Conservation (phyloP, 92 coral and sea anemone species). For the Meandrina meandrites region DNA sequence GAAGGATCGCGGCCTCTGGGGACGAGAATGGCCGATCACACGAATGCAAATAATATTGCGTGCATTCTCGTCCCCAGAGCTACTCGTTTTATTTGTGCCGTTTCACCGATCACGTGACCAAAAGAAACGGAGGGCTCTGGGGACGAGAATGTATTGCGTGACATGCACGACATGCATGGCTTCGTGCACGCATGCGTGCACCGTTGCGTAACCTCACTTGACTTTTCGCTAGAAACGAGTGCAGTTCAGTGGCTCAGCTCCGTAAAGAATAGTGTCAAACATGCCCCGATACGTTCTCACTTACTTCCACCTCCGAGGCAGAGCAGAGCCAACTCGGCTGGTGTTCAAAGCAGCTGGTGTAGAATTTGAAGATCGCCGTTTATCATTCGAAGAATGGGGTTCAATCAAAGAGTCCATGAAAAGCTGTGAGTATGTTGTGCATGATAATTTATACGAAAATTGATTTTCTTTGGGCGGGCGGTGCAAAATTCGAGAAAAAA, state of each 20-base stretch:
- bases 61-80: too few relatives aligned
- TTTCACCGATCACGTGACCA: too few relatives aligned
- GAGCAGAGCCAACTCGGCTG: neutral
- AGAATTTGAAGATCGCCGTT: neutral
- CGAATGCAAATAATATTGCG: too few relatives aligned
- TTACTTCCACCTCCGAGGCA: neutral
- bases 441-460: neutral
- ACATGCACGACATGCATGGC: too few relatives aligned
- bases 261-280: neutral
- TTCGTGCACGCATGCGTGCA: neutral
- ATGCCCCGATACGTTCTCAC: neutral
- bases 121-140: too few relatives aligned
- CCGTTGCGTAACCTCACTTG: neutral
- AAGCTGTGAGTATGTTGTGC: neutral
- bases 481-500: neutral
- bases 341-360: neutral
- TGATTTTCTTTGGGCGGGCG: neutral
- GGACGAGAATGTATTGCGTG: too few relatives aligned
- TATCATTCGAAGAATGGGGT: slow-evolving; percentile 4
- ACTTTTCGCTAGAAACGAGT: too few relatives aligned
- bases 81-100: too few relatives aligned
- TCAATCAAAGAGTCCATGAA: neutral
- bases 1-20: too few relatives aligned
- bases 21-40: too few relatives aligned
- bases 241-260: too few relatives aligned